Evolutionary conservation across 2,113 vertebrate species (phyloP).

Genomic region (Pseudolaguvia tuberculata): DNA sequence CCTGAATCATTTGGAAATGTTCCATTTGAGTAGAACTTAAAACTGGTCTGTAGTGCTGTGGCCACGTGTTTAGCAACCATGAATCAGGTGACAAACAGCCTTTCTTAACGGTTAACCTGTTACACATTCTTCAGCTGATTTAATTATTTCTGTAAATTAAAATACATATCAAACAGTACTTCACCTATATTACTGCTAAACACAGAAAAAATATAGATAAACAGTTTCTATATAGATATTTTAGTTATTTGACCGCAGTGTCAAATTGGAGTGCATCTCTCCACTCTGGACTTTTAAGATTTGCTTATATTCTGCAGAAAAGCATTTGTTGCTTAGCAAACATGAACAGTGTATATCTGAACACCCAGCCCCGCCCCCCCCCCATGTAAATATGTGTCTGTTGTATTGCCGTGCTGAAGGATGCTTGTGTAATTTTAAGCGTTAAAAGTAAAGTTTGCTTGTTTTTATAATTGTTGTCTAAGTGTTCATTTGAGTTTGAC

Average conservation of each 20-base stretch:
- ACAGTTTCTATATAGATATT: background rate
- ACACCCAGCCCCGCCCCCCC: no score
- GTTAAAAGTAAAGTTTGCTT: conserved; percentile 64
- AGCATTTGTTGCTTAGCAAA: conserved; percentile 70
- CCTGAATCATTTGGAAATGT: background rate
- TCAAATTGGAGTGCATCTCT: background rate
- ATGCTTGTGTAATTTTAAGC: conserved; percentile 65
- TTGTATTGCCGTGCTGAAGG: conserved; percentile 53
- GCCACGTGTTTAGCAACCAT: background rate
- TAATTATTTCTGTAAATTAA: background rate
- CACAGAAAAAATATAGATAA: background rate
- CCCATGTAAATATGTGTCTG: conserved; percentile 68
- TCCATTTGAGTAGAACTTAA: background rate
- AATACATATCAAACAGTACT: background rate
- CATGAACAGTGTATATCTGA: conserved; percentile 66
- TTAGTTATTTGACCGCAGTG: conserved; percentile 14
- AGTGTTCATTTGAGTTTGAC: background rate
- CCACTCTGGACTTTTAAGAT: conserved; percentile 14
- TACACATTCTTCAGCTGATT: background rate
- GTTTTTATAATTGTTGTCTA: conserved; percentile 45
- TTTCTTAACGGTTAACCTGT: background rate
- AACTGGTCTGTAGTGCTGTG: background rate
- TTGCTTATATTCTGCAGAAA: conserved; percentile 31
- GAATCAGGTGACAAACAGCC: background rate
- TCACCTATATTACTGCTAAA: background rate